Conservation (phyloP, 2,797 vertebrate genomes). For the Oreortyx pictus region DNA sequence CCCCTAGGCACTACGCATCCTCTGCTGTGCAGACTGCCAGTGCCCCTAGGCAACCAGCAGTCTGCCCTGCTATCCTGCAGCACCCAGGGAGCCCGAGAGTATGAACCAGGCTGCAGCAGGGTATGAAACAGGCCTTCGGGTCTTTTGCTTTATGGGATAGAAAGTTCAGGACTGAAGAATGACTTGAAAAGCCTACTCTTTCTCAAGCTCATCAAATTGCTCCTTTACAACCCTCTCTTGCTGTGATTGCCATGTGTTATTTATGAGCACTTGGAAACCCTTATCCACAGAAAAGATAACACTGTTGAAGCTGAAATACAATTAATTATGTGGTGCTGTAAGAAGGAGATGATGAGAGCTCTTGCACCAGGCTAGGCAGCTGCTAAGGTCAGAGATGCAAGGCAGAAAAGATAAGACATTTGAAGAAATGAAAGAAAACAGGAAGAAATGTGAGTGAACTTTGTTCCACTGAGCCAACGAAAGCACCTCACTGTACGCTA, state of each 20-base stretch:
- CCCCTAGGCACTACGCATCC: rapidly evolving
- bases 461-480: neutral
- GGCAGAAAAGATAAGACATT: neutral
- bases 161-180: neutral
- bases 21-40: neutral
- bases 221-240: neutral
- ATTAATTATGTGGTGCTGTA: neutral
- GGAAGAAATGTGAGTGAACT: neutral
- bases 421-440: neutral
- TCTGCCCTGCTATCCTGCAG: neutral
- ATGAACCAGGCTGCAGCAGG: neutral
- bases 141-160: neutral
- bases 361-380: neutral
- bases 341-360: neutral
- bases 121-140: neutral
- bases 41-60: neutral
- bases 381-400: neutral
- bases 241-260: neutral
- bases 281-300: neutral
- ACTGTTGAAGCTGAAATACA: neutral
- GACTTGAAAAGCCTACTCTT: neutral
- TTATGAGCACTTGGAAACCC: neutral
- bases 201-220: neutral
- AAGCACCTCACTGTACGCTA: neutral
- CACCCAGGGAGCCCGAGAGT: neutral